Conservation (phyloP, 2,797 vertebrate species). For the Falco columbarius region DNA sequence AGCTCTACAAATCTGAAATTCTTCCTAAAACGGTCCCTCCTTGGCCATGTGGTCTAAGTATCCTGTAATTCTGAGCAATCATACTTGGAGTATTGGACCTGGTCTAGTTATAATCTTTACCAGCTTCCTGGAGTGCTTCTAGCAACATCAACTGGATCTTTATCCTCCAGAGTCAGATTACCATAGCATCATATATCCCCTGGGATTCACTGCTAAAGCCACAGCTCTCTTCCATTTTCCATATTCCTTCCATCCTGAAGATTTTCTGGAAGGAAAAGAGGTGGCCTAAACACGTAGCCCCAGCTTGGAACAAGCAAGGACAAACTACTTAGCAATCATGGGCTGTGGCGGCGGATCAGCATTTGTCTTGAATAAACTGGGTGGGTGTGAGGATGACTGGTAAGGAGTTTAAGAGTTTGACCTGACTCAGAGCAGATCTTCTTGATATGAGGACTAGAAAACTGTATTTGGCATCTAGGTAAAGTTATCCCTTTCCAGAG, state of each 20-base stretch:
- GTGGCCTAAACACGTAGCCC: background rate
- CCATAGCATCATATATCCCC: background rate
- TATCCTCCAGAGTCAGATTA: background rate
- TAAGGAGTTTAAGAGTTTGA: background rate
- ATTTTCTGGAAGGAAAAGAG: background rate
- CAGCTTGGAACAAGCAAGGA: background rate
- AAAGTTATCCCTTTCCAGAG: background rate
- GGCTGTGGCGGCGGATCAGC: background rate
- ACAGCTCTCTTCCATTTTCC: background rate
- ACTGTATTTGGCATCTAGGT: background rate
- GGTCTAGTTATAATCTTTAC: background rate
- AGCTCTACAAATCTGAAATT: background rate
- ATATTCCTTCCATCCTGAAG: background rate
- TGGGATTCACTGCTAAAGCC: background rate
- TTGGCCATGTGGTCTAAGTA: background rate
- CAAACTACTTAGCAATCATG: background rate
- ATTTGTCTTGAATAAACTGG: background rate
- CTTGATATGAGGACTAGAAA: background rate
- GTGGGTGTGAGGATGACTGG: background rate
- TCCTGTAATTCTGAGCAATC: background rate
- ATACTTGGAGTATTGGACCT: background rate
- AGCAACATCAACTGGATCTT: background rate
- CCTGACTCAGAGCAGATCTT: background rate
- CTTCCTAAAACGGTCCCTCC: background rate
- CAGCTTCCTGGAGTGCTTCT: background rate